These are phyloP conservation scores for Stenoptilia bipunctidactyla DNA, from an alignment of 2,888 invertebrate species.

Conservation along the genomic window DNA sequence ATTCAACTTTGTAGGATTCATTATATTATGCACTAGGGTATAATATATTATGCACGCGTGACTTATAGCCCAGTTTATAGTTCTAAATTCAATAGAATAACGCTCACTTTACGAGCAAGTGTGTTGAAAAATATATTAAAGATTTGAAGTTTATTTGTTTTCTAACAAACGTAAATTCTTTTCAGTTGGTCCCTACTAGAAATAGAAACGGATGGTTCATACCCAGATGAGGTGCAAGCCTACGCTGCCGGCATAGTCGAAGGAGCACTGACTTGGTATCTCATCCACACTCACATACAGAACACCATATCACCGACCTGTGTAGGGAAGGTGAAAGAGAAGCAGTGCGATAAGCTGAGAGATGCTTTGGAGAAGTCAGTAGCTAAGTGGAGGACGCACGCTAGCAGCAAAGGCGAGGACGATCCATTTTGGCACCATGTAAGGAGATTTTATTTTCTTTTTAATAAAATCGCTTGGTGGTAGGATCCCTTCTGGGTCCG, in stretches of 20 bases:
- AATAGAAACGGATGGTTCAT: slow-evolving; percentile 80
- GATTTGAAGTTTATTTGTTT: too few species aligned
- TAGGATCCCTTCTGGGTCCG: too few species aligned
- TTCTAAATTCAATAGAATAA: too few species aligned
- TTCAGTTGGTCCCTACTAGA: slow-evolving; percentile 85
- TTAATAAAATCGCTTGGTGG: neutral
- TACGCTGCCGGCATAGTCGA: slow-evolving; percentile 89
- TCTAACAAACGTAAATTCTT: too few species aligned
- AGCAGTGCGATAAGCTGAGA: slow-evolving; percentile 76
- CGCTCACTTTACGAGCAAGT: too few species aligned
- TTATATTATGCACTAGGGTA: too few species aligned
- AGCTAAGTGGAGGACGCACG: slow-evolving; percentile 72
- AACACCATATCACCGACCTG: slow-evolving; percentile 74
- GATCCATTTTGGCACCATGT: slow-evolving; percentile 90
- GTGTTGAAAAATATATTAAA: too few species aligned
- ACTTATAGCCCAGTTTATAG: too few species aligned
- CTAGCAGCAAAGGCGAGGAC: slow-evolving; percentile 43
- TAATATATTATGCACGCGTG: too few species aligned
- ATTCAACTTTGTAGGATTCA: too few species aligned
- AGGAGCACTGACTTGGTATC: slow-evolving; percentile 84
- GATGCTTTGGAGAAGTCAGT: slow-evolving; percentile 75
- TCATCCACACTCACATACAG: slow-evolving; percentile 83
- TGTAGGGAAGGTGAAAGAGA: slow-evolving; percentile 49
- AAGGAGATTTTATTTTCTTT: slow-evolving; percentile 18
- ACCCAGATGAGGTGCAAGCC: slow-evolving; percentile 85